Conservation (phyloP, 2,888 invertebrate genomes). For the Polydrusus cervinus region DNA sequence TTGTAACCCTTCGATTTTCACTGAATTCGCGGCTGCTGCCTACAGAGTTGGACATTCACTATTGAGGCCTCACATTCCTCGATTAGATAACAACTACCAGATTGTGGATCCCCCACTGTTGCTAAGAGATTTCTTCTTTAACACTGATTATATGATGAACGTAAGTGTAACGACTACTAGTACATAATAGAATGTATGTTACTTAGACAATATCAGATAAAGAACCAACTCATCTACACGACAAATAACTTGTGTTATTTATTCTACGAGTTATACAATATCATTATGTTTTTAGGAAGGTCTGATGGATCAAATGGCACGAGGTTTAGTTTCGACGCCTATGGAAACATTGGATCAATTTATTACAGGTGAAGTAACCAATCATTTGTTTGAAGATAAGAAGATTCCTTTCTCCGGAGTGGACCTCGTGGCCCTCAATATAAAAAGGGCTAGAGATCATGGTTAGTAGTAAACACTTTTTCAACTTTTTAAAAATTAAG, state of each 20-base stretch:
- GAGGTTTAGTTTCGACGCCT: constrained; percentile 90
- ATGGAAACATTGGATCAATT: constrained; percentile 96
- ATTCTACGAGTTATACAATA: neutral
- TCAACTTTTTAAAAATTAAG: neutral
- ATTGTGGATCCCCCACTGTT: constrained; percentile 89
- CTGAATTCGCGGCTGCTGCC: constrained; percentile 93
- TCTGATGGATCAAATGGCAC: constrained; percentile 88
- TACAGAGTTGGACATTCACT: constrained; percentile 93
- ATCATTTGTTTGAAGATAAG: constrained; percentile 94
- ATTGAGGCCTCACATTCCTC: constrained; percentile 88
- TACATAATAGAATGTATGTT: too few relatives aligned
- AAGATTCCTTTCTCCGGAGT: constrained; percentile 93
- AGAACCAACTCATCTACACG: too few relatives aligned
- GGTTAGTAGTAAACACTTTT: constrained; percentile 70
- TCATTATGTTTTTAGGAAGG: constrained; percentile 75
- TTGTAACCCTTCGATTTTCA: constrained; percentile 92
- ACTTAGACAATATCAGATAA: too few relatives aligned
- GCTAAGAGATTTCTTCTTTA: constrained; percentile 92
- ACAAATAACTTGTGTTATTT: too few relatives aligned
- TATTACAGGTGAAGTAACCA: constrained; percentile 94
- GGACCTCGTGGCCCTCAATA: constrained; percentile 91
- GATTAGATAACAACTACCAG: constrained; percentile 85
- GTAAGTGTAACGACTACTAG: constrained; percentile 67
- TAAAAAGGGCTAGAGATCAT: constrained; percentile 91
- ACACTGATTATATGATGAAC: constrained; percentile 86